Evolutionary conservation across 2,888 invertebrate species (phyloP).

Genomic region (Acleris laterana): DNA sequence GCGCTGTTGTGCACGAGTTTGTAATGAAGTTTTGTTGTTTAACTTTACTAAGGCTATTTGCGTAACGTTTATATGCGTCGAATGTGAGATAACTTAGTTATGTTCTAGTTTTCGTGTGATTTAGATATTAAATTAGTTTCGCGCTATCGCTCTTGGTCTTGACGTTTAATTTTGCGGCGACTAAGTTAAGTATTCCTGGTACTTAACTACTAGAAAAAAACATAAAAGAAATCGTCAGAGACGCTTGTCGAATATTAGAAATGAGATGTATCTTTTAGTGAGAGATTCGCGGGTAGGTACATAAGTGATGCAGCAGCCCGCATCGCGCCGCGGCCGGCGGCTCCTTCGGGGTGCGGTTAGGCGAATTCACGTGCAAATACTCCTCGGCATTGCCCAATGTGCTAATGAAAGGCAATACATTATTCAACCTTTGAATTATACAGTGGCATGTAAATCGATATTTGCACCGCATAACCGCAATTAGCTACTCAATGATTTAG

Average conservation of each 20-base stretch:
- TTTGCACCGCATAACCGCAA: constrained; percentile 80
- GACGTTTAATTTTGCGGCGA: constrained; percentile 2
- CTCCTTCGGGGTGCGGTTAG: constrained; percentile 75
- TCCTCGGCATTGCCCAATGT: constrained; percentile 79
- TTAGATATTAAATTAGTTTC: constrained; percentile 33
- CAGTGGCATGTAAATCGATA: constrained; percentile 84
- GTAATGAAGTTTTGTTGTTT: constrained; percentile 56
- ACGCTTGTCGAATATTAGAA: too few relatives aligned
- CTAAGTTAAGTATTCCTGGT: too few relatives aligned
- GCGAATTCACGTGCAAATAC: constrained; percentile 83
- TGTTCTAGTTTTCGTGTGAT: constrained; percentile 33
- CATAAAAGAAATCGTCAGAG: too few relatives aligned
- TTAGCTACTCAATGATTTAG: constrained; percentile 63
- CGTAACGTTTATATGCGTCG: constrained; percentile 39
- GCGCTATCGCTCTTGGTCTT: constrained; percentile 18
- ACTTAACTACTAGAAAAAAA: too few relatives aligned
- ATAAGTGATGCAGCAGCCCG: constrained; percentile 24
- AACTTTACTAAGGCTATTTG: constrained; percentile 43
- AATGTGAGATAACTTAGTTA: constrained; percentile 37
- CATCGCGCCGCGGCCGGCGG: constrained; percentile 43
- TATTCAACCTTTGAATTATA: constrained; percentile 84
- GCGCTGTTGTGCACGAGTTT: constrained; percentile 54
- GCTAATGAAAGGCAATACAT: constrained; percentile 84
- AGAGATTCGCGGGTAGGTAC: constrained; percentile 11
- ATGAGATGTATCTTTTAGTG: constrained; percentile 4